A percentile compares a stretch with the other conserved stretches of the same genome.
These are phyloP conservation scores for Brachionus manjavacas DNA, from an alignment of 1,140 invertebrate genomes.

Conservation along the genomic window DNA sequence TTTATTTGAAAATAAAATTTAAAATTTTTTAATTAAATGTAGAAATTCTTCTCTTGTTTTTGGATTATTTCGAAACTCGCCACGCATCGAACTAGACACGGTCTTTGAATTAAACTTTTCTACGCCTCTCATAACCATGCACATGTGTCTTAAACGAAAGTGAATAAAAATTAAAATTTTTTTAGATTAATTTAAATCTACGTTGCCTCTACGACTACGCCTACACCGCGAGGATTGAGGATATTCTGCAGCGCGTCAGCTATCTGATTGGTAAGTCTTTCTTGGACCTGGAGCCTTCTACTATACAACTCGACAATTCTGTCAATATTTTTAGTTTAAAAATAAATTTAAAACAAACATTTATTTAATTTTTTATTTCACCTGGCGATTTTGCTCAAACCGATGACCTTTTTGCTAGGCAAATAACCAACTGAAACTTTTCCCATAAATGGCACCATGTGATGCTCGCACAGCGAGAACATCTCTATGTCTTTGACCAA, in stretches of 20 bases:
- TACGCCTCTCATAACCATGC: conserved; percentile 99
- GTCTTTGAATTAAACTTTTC: conserved; percentile 99
- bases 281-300: conserved; percentile 90
- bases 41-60: conserved; percentile 98
- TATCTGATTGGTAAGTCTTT: conserved; percentile 95
- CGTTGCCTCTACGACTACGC: conserved; percentile 88
- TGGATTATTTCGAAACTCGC: conserved; percentile 93
- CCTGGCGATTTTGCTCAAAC: conserved; percentile 86
- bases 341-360: not conserved
- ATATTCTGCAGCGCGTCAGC: conserved; percentile 92
- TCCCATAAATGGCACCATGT: conserved; percentile 96
- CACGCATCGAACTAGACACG: conserved; percentile 96
- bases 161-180: not conserved
- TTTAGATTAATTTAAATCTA: not conserved
- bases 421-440: conserved; percentile 95
- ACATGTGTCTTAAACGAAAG: conserved; percentile 72
- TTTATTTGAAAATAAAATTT: not conserved
- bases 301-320: conserved; percentile 94
- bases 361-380: not conserved
- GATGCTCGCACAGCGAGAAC: conserved; percentile 99
- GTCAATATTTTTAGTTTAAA: not conserved
- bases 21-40: conserved; percentile 61
- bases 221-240: conserved; percentile 88
- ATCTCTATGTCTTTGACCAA: conserved; percentile 99
- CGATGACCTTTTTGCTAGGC: conserved; percentile 92